These are phyloP conservation scores for Acanthaster planci DNA, from an alignment of 35 echinoderm and acorn worm species.

Conservation along the genomic window DNA sequence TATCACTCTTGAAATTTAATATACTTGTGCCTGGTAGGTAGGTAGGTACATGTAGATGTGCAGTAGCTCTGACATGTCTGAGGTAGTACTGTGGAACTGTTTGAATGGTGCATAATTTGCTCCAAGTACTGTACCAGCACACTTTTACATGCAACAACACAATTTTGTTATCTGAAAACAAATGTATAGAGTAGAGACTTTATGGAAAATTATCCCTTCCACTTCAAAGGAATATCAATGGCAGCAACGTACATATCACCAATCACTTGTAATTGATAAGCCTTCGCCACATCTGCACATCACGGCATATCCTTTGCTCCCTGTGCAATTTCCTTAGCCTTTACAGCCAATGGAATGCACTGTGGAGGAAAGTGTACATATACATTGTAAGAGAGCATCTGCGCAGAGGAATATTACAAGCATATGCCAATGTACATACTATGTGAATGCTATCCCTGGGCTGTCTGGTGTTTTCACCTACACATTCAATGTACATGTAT, in stretches of 20 bases:
- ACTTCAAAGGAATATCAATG: too few species aligned
- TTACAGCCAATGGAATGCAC: conserved; percentile 8
- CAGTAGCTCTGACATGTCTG: too few species aligned
- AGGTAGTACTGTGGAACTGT: too few species aligned
- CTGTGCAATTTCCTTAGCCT: conserved; percentile 1
- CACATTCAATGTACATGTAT: background rate
- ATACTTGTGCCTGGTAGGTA: too few species aligned
- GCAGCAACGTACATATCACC: background rate
- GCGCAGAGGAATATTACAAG: background rate
- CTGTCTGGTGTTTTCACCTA: background rate
- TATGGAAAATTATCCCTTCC: too few species aligned
- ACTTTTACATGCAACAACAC: too few species aligned
- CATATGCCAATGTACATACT: background rate
- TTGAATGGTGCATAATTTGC: too few species aligned
- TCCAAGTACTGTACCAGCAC: too few species aligned
- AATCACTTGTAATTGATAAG: background rate
- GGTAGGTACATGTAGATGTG: too few species aligned
- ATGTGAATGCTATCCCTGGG: background rate
- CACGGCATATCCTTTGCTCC: conserved; percentile 20
- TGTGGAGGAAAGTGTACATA: background rate
- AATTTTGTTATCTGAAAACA: too few species aligned
- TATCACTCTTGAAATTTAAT: too few species aligned
- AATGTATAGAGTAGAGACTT: too few species aligned
- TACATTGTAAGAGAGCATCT: background rate
- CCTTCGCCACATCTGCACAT: background rate